These are phyloP conservation scores for Fissipunctia ypsillon DNA, from an alignment of 2,888 invertebrate species.

Conservation along the genomic window DNA sequence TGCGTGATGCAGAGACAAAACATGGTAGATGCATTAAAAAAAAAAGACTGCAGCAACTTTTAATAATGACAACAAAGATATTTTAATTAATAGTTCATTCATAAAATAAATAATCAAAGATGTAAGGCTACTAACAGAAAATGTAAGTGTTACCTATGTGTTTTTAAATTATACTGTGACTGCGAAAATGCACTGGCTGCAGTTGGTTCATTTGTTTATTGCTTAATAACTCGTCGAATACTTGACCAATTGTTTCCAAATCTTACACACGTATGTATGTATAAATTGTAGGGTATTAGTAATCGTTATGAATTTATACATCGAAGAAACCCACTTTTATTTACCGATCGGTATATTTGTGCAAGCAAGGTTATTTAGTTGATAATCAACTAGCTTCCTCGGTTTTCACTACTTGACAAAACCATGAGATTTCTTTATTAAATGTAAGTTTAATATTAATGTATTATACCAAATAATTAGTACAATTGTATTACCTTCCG, in stretches of 20 bases:
- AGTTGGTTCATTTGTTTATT: constrained; percentile 56
- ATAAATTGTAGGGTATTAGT: constrained; percentile 57
- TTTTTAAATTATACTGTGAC: constrained; percentile 32
- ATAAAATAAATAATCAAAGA: background rate
- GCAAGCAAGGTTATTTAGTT: constrained; percentile 10
- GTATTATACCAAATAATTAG: too few relatives aligned
- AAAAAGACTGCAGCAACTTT: too few relatives aligned
- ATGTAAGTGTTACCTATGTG: background rate
- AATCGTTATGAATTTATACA: constrained; percentile 47
- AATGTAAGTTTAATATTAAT: background rate
- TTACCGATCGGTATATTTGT: constrained; percentile 18
- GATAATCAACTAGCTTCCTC: background rate
- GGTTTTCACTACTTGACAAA: background rate
- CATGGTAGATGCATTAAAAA: background rate
- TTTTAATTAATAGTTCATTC: background rate
- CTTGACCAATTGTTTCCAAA: constrained; percentile 63
- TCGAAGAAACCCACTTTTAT: constrained; percentile 44
- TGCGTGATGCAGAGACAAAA: background rate
- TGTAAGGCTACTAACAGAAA: background rate
- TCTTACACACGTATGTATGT: constrained; percentile 61
- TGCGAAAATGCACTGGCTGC: constrained; percentile 48
- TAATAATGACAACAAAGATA: background rate
- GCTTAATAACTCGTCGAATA: constrained; percentile 52
- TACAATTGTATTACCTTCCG: too few relatives aligned
- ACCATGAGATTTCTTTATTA: background rate